Conservation (phyloP, 53 echinoderm and acorn worm genomes). For the Temnopleurus reevesii region DNA sequence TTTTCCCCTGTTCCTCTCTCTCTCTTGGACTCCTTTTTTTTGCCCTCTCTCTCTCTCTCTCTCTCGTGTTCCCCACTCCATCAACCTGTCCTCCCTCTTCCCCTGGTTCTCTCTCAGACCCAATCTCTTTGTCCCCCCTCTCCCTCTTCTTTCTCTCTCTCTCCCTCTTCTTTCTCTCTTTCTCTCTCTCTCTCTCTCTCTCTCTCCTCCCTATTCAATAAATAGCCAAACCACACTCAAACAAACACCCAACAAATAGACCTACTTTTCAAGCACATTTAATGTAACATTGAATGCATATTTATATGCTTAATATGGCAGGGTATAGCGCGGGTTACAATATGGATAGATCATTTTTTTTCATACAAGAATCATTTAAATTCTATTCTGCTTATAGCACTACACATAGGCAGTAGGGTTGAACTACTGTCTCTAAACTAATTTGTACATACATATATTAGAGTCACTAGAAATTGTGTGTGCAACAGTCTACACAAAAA, state of each 20-base stretch:
- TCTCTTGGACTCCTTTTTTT: no score
- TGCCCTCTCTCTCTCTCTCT: no score
- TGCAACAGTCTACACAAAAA: constrained; percentile 23
- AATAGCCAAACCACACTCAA: neutral
- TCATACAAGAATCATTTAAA: neutral
- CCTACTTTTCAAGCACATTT: constrained; percentile 53
- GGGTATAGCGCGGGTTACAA: constrained; percentile 9
- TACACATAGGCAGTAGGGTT: neutral
- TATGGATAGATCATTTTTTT: constrained; percentile 42
- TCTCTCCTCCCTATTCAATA: neutral
- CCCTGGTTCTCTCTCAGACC: neutral
- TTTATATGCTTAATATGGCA: constrained; percentile 39
- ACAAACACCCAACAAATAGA: neutral
- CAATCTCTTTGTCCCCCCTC: neutral
- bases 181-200: neutral
- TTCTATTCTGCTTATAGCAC: neutral
- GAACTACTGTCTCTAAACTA: neutral
- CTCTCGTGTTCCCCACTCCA: no score
- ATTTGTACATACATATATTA: constrained; percentile 3
- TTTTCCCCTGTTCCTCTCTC: no score
- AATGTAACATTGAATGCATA: constrained; percentile 51
- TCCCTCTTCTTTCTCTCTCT: neutral
- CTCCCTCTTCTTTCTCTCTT: neutral
- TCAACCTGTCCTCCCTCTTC: no score
- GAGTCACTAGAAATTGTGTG: neutral